These are phyloP conservation scores for Seriola quinqueradiata DNA, from an alignment of 2,113 vertebrate genomes.

Conservation along the genomic window DNA sequence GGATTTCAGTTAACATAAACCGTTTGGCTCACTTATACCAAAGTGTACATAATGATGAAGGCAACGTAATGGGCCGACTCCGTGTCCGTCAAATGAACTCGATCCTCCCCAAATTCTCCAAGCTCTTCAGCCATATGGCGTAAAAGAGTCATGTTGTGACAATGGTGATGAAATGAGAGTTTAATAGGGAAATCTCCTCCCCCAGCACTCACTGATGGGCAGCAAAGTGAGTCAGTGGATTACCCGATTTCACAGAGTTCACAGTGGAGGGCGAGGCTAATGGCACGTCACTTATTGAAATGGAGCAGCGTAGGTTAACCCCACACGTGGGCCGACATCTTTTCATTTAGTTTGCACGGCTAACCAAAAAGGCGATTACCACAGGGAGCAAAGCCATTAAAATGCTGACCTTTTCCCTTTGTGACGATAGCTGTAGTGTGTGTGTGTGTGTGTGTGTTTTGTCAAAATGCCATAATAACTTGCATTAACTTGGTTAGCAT, in stretches of 20 bases:
- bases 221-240: slow-evolving; percentile 63
- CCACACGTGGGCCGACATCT: slow-evolving; percentile 67
- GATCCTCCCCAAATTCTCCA: not conserved
- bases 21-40: not conserved
- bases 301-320: slow-evolving; percentile 73
- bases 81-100: slow-evolving; percentile 19
- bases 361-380: slow-evolving; percentile 80
- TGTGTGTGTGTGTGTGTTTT: slow-evolving; percentile 24
- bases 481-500: slow-evolving; percentile 70
- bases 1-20: not conserved
- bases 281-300: slow-evolving; percentile 76
- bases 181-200: slow-evolving; percentile 54
- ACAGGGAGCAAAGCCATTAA: slow-evolving; percentile 77
- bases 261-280: slow-evolving; percentile 69
- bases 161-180: slow-evolving; percentile 63
- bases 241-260: slow-evolving; percentile 57
- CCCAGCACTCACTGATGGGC: slow-evolving; percentile 53
- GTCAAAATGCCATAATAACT: slow-evolving; percentile 61
- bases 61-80: slow-evolving; percentile 4
- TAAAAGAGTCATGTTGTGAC: slow-evolving; percentile 50
- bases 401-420: slow-evolving; percentile 81
- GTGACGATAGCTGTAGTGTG: slow-evolving; percentile 33
- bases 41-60: not conserved
- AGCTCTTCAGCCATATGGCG: slow-evolving; percentile 61
- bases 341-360: slow-evolving; percentile 78